phyloP scores from a whole-genome alignment of 1,140 invertebrate species.

The Chironomus tepperi region DNA sequence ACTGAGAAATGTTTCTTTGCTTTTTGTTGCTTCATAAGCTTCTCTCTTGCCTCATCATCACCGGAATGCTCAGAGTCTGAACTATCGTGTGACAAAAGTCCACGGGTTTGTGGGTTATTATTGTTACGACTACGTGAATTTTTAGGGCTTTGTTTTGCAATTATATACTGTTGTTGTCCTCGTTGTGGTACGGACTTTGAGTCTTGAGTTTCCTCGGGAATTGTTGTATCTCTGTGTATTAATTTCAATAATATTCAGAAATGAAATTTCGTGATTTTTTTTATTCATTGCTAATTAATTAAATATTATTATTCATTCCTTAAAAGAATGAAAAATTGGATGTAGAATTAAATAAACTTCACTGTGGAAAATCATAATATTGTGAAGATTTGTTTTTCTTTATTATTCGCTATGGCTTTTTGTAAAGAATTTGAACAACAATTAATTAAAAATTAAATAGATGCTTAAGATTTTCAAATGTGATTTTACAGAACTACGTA shows the following conservation, averaged over 20 bases:
- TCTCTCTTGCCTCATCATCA: background rate
- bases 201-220: background rate
- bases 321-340: background rate
- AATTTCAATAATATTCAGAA: background rate
- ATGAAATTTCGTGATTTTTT: background rate
- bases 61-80: background rate
- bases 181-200: background rate
- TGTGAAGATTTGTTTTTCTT: background rate
- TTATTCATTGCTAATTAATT: background rate
- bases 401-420: background rate
- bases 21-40: background rate
- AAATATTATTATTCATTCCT: background rate
- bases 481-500: constrained; percentile 7
- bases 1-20: background rate
- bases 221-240: constrained; percentile 2
- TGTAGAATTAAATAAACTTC: background rate
- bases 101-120: background rate
- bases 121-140: background rate
- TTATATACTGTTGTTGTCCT: constrained; percentile 1
- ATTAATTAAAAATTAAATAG: background rate
- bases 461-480: background rate
- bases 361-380: background rate
- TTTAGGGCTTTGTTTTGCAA: background rate
- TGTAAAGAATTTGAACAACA: background rate
- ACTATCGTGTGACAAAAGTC: constrained; percentile 7